Base-by-base conservation (phyloP, 2,797 vertebrate genomes). In the Phrynocephalus vlangalii region DNA sequence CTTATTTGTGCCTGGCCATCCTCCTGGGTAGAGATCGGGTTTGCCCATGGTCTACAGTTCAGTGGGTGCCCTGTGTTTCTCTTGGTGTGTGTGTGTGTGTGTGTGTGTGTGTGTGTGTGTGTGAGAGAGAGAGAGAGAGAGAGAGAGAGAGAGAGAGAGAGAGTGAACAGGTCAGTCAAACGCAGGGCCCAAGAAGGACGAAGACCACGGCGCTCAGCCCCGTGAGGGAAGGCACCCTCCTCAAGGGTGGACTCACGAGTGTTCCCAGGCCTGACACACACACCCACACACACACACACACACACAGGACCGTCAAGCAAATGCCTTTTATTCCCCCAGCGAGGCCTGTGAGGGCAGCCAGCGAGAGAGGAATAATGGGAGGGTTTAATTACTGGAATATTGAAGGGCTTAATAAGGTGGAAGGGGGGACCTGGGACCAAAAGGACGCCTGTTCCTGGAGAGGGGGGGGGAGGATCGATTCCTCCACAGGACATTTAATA, bases 361-460 rank as follows among this genome's bases (percentile, higher is more conserved):
- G 77, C 88, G 79, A 87, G 6, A 66, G 7, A 1, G 4, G n/a
- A 66, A 70, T 93, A 94, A 95, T 88, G 88, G 84, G 91, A 66
- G 83, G 82, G 88, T 94, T 92, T 95, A 90, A 94, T 95, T 94
- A 93, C 91, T 76, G 86, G 82, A 88, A 33, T 93, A 92, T 91
- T 92, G 92, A 94, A 75, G 87, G 88, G 60, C 66, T n/a, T 88
- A 50, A 87, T 56, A 87, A 90, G 28, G 63, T 10, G n/a, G 66
- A 11, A 44, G 84, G 9, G 2, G n/a, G 6, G 5, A 50, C 77
- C 84, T 87, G 81, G 81, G 63, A 85, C 86, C 91, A 86, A 52
- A 94, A 89, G 86, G 84, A 90, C 91, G 89, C 79, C 87, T 83
- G 33, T 91, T 89, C 90, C 92, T 91, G 1, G 84, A 94, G 30